Evolutionary conservation across 2,797 vertebrate genomes (phyloP).

Genomic region (Sebastes dallii): DNA sequence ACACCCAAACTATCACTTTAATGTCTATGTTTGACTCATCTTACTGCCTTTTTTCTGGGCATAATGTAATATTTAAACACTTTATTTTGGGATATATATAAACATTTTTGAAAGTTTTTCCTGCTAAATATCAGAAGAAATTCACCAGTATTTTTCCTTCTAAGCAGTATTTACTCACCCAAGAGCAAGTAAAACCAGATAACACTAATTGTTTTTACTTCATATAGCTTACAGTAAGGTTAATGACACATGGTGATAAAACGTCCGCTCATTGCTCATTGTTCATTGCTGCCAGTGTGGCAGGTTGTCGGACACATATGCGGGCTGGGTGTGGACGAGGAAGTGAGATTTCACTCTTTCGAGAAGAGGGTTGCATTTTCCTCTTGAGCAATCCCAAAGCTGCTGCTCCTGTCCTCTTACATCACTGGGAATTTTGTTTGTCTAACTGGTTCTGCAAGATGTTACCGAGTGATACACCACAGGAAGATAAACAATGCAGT

Average conservation of each 20-base stretch:
- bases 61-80: neutral
- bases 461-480: neutral
- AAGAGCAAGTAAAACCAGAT: neutral
- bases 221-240: neutral
- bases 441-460: neutral
- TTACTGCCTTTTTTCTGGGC: neutral
- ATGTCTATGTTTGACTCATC: neutral
- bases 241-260: neutral
- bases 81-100: neutral
- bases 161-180: neutral
- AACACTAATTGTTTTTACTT: neutral
- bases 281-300: fast-evolving
- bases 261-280: fast-evolving
- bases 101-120: neutral
- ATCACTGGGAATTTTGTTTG: constrained; percentile 38
- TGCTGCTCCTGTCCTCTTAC: neutral
- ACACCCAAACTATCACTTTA: too few species aligned
- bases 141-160: neutral
- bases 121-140: neutral
- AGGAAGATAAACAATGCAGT: neutral
- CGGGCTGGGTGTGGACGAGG: neutral
- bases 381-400: neutral
- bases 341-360: neutral
- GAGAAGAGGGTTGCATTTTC: neutral
- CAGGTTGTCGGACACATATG: neutral